Base-by-base conservation (phyloP, 2,888 invertebrate genomes). In the Chymomyza caudatula region DNA sequence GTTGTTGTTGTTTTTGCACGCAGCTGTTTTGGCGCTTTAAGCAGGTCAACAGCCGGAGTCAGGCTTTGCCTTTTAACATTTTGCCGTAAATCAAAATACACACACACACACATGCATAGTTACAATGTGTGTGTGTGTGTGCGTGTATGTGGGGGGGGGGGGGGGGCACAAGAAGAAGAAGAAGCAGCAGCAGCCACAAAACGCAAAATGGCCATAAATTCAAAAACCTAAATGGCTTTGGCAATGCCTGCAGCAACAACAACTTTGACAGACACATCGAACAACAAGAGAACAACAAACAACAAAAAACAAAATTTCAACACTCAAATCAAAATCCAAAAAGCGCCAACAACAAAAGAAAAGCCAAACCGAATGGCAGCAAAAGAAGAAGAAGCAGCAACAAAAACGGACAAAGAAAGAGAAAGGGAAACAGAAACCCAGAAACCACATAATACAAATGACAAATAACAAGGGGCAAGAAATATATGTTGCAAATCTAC, bases 151-250 rank as follows among this genome's bases (percentile, higher is more conserved):
- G n/a, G n/a, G n/a, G n/a, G n/a, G 6, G 2, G 3, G 8, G 13
- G 19, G 25, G 23, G n/a, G n/a, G n/a, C n/a, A n/a, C n/a, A n/a
- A n/a, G 11, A 37, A 37, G 29, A 37, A 8, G 29, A 8, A 37
- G 13, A 59, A 51, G 11, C 47, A 43, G 22, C 47, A 57, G 60
- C 59, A 67, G 63, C 69, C 84, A 63, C 77, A 81, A 81, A 84
- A 80, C 80, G 77, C 77, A 71, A 84, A 80, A 80, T 81, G 84
- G 81, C 64, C 78, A 84, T 80, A 80, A 84, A 80, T 84, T 80
- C 75, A 81, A 75, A 83, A 78, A 81, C 67, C 77, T 78, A 73
- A 81, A 80, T 80, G 78, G 75, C 68, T 76, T 83, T 77, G 69
- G 62, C 74, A 76, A 71, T 74, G 77, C 69, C 63, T 58, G 52